Percentiles rank a stretch among this genome's conserved stretches.
Conservation (phyloP, 2,888 invertebrate species). For the Megastigmus dorsalis region DNA sequence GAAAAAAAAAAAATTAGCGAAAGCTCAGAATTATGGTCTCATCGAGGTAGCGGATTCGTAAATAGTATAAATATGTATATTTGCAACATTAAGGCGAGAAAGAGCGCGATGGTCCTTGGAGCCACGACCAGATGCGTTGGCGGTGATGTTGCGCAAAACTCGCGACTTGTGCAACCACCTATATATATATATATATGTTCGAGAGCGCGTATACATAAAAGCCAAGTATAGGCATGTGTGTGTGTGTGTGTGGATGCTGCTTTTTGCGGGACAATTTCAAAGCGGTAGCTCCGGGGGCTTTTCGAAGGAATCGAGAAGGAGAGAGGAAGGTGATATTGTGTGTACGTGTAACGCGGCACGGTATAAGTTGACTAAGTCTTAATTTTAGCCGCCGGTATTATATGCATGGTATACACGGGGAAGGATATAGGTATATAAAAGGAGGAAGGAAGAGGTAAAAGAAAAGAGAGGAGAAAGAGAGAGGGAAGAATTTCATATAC, state of each 20-base stretch:
- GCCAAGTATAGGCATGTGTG: too few relatives aligned
- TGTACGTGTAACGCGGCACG: too few relatives aligned
- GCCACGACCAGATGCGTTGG: conserved; percentile 24
- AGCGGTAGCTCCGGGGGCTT: conserved; percentile 6
- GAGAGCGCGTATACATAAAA: too few relatives aligned
- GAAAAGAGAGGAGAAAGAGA: neutral
- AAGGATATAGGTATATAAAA: neutral
- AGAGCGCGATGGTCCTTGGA: conserved; percentile 38
- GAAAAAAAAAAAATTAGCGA: too few relatives aligned
- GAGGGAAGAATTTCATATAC: conserved; percentile 19
- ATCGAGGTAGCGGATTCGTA: too few relatives aligned
- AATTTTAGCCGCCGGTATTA: conserved; percentile 33
- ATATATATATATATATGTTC: conserved; percentile 6
- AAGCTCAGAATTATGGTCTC: too few relatives aligned
- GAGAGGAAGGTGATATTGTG: neutral
- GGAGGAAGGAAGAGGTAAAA: neutral
- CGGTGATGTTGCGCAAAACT: conserved; percentile 32
- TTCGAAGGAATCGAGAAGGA: neutral
- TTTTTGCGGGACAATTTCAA: too few relatives aligned
- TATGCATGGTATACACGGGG: neutral
- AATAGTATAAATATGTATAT: too few relatives aligned
- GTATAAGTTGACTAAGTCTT: neutral
- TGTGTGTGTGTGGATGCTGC: too few relatives aligned
- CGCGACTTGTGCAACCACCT: conserved; percentile 37
- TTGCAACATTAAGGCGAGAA: too few relatives aligned